Conservation (phyloP, 2,113 vertebrate species). For the Spea bombifrons region DNA sequence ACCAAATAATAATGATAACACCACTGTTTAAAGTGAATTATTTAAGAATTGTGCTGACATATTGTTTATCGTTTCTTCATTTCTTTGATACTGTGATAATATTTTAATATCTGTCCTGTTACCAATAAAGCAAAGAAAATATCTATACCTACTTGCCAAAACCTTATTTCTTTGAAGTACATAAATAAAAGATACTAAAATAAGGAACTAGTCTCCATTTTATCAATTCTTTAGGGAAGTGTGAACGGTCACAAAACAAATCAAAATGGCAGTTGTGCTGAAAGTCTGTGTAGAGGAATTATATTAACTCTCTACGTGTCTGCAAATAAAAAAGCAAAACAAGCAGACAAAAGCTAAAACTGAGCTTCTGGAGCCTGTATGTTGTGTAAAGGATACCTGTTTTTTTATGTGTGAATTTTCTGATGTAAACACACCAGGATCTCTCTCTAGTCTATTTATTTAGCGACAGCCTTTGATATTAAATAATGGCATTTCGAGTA, state of each 20-base stretch:
- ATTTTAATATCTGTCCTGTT: not conserved
- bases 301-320: not conserved
- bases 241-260: constrained; percentile 1
- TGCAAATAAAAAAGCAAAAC: not conserved
- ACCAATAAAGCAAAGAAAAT: not conserved
- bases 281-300: not conserved
- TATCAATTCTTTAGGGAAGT: constrained; percentile 1
- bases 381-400: not conserved
- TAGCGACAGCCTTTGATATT: too few relatives aligned
- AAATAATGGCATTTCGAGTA: too few relatives aligned
- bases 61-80: not conserved
- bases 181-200: not conserved
- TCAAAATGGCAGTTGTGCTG: constrained; percentile 8
- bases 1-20: too few relatives aligned
- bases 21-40: too few relatives aligned
- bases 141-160: not conserved
- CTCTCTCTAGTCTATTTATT: too few relatives aligned
- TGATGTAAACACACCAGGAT: not conserved
- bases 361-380: not conserved
- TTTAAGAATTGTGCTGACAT: not conserved
- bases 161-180: not conserved
- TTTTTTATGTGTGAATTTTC: not conserved
- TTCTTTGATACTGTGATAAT: not conserved
- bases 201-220: constrained; percentile 3
- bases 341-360: not conserved